These are phyloP conservation scores for Drosophila nr. medialis DNA, from an alignment of 2,888 invertebrate genomes.

Conservation along the genomic window DNA sequence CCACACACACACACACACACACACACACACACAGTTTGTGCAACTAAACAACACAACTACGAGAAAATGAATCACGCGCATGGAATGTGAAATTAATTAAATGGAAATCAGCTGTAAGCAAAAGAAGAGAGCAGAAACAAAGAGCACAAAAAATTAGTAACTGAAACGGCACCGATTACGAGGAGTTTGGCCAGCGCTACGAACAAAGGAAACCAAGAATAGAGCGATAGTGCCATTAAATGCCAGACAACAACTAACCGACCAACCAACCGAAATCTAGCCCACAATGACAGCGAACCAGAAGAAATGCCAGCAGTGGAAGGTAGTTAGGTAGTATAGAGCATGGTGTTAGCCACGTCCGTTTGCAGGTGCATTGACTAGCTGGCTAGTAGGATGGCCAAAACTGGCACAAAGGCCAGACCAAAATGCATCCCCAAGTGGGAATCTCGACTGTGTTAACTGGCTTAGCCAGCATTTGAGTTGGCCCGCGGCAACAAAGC, in stretches of 20 bases:
- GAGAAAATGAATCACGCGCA: constrained; percentile 56
- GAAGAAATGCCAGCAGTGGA: neutral
- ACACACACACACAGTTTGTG: constrained; percentile 1
- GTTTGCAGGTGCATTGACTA: constrained; percentile 66
- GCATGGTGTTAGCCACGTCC: constrained; percentile 34
- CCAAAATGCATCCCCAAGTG: constrained; percentile 46
- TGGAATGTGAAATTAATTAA: constrained; percentile 69
- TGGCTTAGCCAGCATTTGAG: constrained; percentile 63
- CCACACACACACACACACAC: constrained; percentile 1
- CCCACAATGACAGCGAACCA: constrained; percentile 1
- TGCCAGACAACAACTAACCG: constrained; percentile 16
- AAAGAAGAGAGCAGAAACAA: neutral
- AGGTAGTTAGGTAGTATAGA: neutral
- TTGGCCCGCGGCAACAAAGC: constrained; percentile 54
- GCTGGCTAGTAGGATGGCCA: constrained; percentile 23
- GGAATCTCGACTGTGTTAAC: constrained; percentile 59
- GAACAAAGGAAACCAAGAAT: constrained; percentile 7
- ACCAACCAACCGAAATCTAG: neutral
- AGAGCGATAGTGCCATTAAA: constrained; percentile 20
- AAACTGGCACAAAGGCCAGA: constrained; percentile 43
- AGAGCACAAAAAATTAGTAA: constrained; percentile 1
- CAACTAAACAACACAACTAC: constrained; percentile 9
- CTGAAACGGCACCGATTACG: constrained; percentile 28
- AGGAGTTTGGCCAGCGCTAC: constrained; percentile 9
- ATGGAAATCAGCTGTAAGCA: constrained; percentile 65